phyloP scores from a whole-genome alignment of 1,140 invertebrate genomes.

The Caenorhabditis briggsae region DNA sequence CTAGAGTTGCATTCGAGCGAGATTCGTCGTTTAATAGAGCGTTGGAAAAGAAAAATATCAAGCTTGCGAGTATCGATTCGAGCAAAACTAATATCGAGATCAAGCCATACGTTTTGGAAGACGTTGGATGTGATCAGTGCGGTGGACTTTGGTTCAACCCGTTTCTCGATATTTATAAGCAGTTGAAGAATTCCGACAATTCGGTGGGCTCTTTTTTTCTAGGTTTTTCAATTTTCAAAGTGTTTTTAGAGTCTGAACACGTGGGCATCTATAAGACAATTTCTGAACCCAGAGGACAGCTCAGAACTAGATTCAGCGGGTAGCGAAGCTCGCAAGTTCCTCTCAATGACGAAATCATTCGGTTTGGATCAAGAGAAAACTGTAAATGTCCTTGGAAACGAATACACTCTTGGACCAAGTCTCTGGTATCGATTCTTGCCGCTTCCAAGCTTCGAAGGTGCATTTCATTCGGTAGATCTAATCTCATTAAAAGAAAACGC shows the following conservation, averaged over 20 bases:
- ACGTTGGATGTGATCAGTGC: constrained; percentile 36
- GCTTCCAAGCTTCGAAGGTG: not conserved
- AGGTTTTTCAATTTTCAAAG: no score
- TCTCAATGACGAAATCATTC: not conserved
- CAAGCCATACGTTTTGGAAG: constrained; percentile 38
- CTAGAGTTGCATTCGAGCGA: constrained; percentile 14
- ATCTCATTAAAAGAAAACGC: not conserved
- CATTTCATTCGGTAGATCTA: not conserved
- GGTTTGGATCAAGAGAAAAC: constrained; percentile 27
- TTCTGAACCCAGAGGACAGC: no score
- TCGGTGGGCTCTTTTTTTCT: no score
- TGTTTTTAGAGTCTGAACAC: no score
- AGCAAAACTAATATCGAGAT: constrained; percentile 24
- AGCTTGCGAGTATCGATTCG: constrained; percentile 26
- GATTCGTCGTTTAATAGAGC: not conserved
- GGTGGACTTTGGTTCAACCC: constrained; percentile 33
- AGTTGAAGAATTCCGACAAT: not conserved
- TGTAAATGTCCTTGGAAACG: not conserved
- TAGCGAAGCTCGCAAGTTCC: no score
- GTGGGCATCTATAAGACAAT: no score
- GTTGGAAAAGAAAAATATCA: constrained; percentile 4
- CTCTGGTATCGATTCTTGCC: constrained; percentile 13
- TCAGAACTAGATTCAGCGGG: no score
- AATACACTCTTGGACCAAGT: not conserved
- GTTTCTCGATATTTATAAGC: not conserved